These are phyloP conservation scores for Brachypalpus laphriformis DNA, from an alignment of 2,888 invertebrate species.

Conservation along the genomic window DNA sequence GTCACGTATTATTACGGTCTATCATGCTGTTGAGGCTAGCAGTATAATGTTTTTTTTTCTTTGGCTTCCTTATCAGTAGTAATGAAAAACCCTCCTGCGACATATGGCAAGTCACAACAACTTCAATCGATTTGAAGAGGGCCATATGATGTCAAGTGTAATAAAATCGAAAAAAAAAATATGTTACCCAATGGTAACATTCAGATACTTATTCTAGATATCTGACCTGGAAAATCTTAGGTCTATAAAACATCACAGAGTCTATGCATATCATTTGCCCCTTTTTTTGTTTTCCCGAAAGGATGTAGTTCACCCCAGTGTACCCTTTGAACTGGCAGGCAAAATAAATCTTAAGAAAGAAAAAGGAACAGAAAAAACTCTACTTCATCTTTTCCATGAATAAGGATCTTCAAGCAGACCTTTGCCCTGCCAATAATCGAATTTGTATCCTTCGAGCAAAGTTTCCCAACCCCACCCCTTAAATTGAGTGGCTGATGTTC, in stretches of 20 bases:
- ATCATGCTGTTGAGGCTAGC: background rate
- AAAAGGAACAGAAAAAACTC: background rate
- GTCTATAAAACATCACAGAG: slow-evolving; percentile 9
- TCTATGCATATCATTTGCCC: slow-evolving; percentile 25
- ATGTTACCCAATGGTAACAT: background rate
- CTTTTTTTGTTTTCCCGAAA: slow-evolving; percentile 9
- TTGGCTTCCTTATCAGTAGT: background rate
- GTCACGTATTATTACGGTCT: slow-evolving; percentile 3
- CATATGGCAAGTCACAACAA: slow-evolving; percentile 6
- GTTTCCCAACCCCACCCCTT: background rate
- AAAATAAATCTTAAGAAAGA: slow-evolving; percentile 28
- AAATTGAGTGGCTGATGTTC: background rate
- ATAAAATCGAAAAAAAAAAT: background rate
- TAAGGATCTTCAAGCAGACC: background rate
- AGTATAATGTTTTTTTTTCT: background rate
- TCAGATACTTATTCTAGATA: background rate
- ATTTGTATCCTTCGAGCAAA: slow-evolving; percentile 17
- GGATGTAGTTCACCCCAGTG: background rate
- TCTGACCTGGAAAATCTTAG: background rate
- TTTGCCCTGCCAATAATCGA: slow-evolving; percentile 21
- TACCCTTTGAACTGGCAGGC: slow-evolving; percentile 29
- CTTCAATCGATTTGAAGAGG: background rate
- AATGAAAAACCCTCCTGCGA: background rate
- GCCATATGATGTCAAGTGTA: background rate
- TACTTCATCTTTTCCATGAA: slow-evolving; percentile 20